A percentile compares a stretch with the other conserved stretches of the same genome.
These are phyloP conservation scores for Agriopis leucophaearia DNA, from an alignment of 2,888 invertebrate genomes.

Conservation along the genomic window DNA sequence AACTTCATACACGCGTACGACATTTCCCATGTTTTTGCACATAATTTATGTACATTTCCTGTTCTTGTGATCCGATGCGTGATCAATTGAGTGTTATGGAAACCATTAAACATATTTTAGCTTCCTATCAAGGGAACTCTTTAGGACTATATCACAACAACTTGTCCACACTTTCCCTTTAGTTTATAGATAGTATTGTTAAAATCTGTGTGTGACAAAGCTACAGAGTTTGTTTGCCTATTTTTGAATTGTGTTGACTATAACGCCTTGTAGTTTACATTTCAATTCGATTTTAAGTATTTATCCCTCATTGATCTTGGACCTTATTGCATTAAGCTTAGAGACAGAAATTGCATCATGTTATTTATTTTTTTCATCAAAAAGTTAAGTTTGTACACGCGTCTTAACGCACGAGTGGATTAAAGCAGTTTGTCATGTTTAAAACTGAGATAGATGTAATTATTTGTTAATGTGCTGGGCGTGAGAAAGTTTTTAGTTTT, in stretches of 20 bases:
- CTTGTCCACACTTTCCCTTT: not conserved
- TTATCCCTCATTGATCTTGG: not conserved
- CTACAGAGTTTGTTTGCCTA: not conserved
- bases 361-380: slow-evolving; percentile 48
- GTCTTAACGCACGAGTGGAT: slow-evolving; percentile 80
- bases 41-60: slow-evolving; percentile 65
- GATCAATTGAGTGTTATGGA: slow-evolving; percentile 82
- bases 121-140: not conserved
- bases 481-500: slow-evolving; percentile 66
- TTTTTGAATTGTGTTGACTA: slow-evolving; percentile 51
- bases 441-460: slow-evolving; percentile 72
- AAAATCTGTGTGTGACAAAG: slow-evolving; percentile 10
- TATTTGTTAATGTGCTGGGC: slow-evolving; percentile 72
- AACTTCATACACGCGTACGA: slow-evolving; percentile 60
- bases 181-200: not conserved
- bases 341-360: slow-evolving; percentile 31
- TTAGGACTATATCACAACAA: slow-evolving; percentile 16
- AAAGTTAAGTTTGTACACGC: slow-evolving; percentile 65
- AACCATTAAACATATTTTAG: slow-evolving; percentile 75
- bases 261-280: slow-evolving; percentile 79
- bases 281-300: slow-evolving; percentile 65
- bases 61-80: slow-evolving; percentile 70
- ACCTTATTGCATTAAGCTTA: not conserved
- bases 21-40: slow-evolving; percentile 64
- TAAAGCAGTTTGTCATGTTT: slow-evolving; percentile 80